Evolutionary conservation across 2,113 vertebrate genomes (phyloP).

Genomic region (Phyllostomus hastatus): DNA sequence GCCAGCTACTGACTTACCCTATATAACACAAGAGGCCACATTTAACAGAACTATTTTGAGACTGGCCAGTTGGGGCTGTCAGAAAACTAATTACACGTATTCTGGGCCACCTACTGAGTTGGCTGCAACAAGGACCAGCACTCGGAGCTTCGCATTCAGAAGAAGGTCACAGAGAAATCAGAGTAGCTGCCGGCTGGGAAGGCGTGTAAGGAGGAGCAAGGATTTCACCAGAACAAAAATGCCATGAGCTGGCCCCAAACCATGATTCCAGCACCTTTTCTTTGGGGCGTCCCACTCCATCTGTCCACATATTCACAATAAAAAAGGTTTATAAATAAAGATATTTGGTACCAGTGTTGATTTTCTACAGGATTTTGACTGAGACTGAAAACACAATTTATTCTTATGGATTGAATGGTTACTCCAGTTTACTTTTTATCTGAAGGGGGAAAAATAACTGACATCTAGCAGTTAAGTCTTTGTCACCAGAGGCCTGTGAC

Average conservation of each 20-base stretch:
- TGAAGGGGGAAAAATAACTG: not conserved
- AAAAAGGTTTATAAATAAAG: not conserved
- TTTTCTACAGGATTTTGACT: slow-evolving; percentile 37
- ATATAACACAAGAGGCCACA: not conserved
- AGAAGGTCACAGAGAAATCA: slow-evolving; percentile 10
- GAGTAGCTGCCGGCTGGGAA: not conserved
- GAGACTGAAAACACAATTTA: slow-evolving; percentile 51
- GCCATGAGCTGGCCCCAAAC: not conserved
- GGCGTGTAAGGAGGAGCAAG: not conserved
- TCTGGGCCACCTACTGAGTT: not conserved
- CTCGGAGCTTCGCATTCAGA: not conserved
- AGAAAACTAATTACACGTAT: slow-evolving; percentile 29
- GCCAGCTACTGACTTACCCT: not conserved
- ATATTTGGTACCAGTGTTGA: not conserved
- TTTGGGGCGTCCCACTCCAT: not conserved
- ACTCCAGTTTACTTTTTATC: slow-evolving; percentile 63
- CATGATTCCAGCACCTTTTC: not conserved
- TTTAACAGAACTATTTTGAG: slow-evolving; percentile 35
- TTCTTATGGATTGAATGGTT: slow-evolving; percentile 29
- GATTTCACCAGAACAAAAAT: not conserved
- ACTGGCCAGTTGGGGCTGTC: not conserved
- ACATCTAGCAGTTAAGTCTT: slow-evolving; percentile 66
- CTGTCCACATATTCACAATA: not conserved
- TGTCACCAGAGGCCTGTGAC: slow-evolving; percentile 59
- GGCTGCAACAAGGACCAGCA: not conserved